Percentiles rank a stretch among this genome's conserved stretches.
Conservation (phyloP, 1,140 invertebrate species). For the Prorops nasuta region DNA sequence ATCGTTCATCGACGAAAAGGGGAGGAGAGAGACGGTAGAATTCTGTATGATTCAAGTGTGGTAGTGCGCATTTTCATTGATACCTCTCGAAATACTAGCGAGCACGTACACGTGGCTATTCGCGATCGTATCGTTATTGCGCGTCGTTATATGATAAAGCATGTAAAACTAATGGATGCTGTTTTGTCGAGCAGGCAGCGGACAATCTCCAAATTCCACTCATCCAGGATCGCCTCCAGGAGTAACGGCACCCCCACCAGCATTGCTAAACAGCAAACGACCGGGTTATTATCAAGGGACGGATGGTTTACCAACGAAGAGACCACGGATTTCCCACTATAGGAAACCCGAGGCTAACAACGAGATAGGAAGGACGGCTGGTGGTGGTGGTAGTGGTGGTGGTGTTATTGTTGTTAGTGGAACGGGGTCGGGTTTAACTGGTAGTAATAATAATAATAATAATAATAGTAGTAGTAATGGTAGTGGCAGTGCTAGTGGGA, state of each 20-base stretch:
- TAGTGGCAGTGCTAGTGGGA: slow-evolving; percentile 19
- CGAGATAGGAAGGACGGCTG: slow-evolving; percentile 6
- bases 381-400: slow-evolving; percentile 28
- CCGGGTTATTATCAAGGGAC: slow-evolving; percentile 62
- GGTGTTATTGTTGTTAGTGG: not conserved
- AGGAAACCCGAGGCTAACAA: slow-evolving; percentile 55
- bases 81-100: too few species aligned
- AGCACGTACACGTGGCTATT: too few species aligned
- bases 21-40: too few species aligned
- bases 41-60: too few species aligned
- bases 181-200: slow-evolving; percentile 55
- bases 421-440: not conserved
- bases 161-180: too few species aligned
- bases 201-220: slow-evolving; percentile 70
- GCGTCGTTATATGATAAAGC: too few species aligned
- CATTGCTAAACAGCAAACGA: slow-evolving; percentile 47
- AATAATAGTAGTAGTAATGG: slow-evolving; percentile 18
- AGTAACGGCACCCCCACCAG: slow-evolving; percentile 42
- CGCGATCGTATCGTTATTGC: too few species aligned
- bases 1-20: too few species aligned
- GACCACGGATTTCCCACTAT: slow-evolving; percentile 79
- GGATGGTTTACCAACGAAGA: slow-evolving; percentile 71
- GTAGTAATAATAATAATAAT: slow-evolving; percentile 26
- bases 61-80: too few species aligned
- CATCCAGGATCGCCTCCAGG: slow-evolving; percentile 66